A percentile compares a stretch with the other conserved stretches of the same genome.
phyloP scores from a whole-genome alignment of 2,888 invertebrate genomes.

The Tiliacea aurago region DNA sequence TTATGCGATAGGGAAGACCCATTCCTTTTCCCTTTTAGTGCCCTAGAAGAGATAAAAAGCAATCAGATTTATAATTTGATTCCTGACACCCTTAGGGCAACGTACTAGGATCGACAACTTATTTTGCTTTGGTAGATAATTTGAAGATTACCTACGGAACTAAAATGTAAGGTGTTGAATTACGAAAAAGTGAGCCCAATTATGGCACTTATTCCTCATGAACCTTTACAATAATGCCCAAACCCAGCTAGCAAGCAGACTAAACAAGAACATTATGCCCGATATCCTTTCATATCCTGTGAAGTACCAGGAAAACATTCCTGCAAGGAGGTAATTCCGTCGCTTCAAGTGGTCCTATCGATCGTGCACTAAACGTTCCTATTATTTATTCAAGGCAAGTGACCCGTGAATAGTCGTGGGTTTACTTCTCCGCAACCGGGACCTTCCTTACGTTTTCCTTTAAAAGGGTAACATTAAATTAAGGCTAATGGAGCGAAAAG shows the following conservation, averaged over 20 bases:
- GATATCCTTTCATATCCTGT: neutral
- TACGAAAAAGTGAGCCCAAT: neutral
- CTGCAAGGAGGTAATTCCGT: slow-evolving; percentile 35
- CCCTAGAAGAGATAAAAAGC: neutral
- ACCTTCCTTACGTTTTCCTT: slow-evolving; percentile 12
- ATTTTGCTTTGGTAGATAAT: neutral
- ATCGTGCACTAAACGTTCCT: slow-evolving; percentile 45
- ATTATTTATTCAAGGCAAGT: slow-evolving; percentile 59
- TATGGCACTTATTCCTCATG: too few relatives aligned
- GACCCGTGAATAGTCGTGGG: slow-evolving; percentile 42
- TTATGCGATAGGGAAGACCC: slow-evolving; percentile 4
- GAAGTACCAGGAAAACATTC: slow-evolving; percentile 47
- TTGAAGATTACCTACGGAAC: neutral
- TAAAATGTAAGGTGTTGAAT: neutral
- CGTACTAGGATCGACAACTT: neutral
- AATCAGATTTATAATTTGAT: slow-evolving; percentile 19
- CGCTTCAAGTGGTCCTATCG: slow-evolving; percentile 48
- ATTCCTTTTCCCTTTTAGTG: neutral
- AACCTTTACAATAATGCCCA: neutral
- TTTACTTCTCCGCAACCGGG: slow-evolving; percentile 11
- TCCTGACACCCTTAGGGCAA: neutral
- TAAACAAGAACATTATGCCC: neutral
- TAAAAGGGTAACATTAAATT: slow-evolving; percentile 31
- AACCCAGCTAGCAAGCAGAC: neutral
- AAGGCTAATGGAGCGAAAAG: slow-evolving; percentile 28